Evolutionary conservation across 2,888 invertebrate genomes (phyloP), one percentile per base, ranked within the genome.

Genomic region (Exephanes ischioxanthus): DNA sequence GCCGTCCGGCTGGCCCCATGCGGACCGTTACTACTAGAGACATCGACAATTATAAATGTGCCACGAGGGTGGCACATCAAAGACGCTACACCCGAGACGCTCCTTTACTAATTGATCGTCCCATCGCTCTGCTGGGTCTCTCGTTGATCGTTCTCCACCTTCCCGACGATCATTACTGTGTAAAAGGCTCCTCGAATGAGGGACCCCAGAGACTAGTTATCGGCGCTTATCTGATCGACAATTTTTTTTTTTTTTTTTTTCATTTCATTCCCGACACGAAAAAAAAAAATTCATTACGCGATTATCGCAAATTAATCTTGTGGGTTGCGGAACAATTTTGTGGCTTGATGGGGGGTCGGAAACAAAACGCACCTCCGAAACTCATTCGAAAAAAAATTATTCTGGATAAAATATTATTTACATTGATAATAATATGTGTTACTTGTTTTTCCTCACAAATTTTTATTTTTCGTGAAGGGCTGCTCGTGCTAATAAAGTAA

Each of bases 101-200:
- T 63, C 30, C 33, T 33, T 55, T 55, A 58, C 58, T 58, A 72
- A 58, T 72, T 72, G 22, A 72, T 58, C 55, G 22, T 72, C 37
- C 55, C 19, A 41, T 72, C 26, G 26, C 26, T 71, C 58, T 55
- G 30, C 37, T 41, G 22, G 9, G 22, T 71, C 37, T 73, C 72
- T 73, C 41, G 7, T 73, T n/a, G 45, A 73, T 37, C 37, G 37
- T 71, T 71, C 19, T 11, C 37, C 41, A 14, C n/a, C 41, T 45
- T 41, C 41, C 37, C 16, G 0, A 14, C 22, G 6, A 16, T 37
- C 3, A 7, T 41, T 55, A 1, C 19, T 41, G 41, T 9, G 2
- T 41, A 41, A 41, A 41, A 63, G 14, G 58, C 22, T 37, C 22
- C 19, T 53, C 37, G 55, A 55, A 33, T 22, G 51, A 71, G 55